A percentile compares a stretch with the other conserved stretches of the same genome.
These are phyloP conservation scores for Medauroidea extradentata DNA, from an alignment of 1,140 invertebrate genomes.

Conservation along the genomic window DNA sequence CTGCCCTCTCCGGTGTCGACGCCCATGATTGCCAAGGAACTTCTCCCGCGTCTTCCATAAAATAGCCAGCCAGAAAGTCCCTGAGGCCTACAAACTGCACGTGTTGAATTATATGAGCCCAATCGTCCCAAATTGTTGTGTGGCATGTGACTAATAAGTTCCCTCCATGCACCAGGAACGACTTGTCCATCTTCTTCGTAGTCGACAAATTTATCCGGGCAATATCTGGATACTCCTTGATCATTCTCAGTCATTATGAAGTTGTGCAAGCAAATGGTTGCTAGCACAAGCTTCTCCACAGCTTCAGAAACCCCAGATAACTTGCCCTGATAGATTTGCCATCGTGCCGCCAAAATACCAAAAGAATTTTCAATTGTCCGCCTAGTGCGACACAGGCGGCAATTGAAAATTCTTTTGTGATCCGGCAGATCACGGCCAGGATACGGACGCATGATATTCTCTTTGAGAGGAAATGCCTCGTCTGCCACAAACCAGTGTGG, in stretches of 20 bases:
- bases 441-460: no score
- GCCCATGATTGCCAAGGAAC: background rate
- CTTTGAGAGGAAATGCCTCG: conserved; percentile 42
- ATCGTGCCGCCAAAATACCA: no score
- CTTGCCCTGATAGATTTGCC: no score
- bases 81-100: background rate
- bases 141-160: background rate
- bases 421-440: conserved; percentile 30
- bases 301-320: conserved; percentile 1
- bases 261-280: background rate
- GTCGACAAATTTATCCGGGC: background rate
- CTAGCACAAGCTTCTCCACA: background rate
- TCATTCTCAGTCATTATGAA: background rate
- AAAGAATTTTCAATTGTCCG: no score
- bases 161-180: background rate
- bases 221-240: no score
- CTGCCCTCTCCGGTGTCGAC: no score
- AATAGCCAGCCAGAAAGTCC: background rate
- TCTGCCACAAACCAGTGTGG: conserved; percentile 35
- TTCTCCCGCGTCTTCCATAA: background rate
- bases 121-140: background rate
- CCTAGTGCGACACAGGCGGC: conserved; percentile 39
- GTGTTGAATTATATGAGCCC: background rate
- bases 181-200: background rate
- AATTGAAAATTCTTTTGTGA: conserved; percentile 45